Evolutionary conservation across 2,797 vertebrate genomes (phyloP), one percentile per base, ranked within the genome.

Genomic region (Emys orbicularis): DNA sequence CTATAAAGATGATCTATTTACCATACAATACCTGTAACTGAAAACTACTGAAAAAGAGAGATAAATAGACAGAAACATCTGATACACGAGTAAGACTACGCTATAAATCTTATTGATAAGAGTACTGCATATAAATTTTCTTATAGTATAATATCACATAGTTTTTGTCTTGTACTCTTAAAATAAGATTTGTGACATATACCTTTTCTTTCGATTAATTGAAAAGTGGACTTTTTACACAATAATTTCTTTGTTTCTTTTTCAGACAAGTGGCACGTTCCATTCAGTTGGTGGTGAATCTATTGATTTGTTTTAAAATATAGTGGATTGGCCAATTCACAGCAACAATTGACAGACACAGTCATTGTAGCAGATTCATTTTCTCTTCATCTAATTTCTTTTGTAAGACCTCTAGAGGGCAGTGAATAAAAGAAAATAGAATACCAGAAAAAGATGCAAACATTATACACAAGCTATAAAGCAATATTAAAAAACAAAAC

Each of bases 341-440:
- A 76, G 81, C 12, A 0, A 72, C 41, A 79, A 29, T 84, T 77
- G 85, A 4, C 88, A 92, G 41, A 86, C 15, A 47, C 41, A 49
- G 16, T 12, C 83, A 5, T 1, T 80, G 86, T 41, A 44, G 34
- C 82, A 90, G 27, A 9, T 34, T 79, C 8, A 4, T 82, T 93
- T 91, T 96, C 86, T 88, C 25, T 83, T 25, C n/a, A 52, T 21
- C 88, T 86, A 37, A 88, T 94, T 96, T 95, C 34, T 92, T 77
- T 54, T 50, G 41, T 6, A 37, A 90, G 90, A 93, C 96, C 97
- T 97, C 95, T 97, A 97, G 97, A 97, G 97, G 97, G 97, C 97
- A 97, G 91, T 93, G 94, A 97, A 92, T 96, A 97, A 95, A 98
- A 97, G 97, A 96, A 94, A 97, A 98, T 90, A 83, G 92, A 96